phyloP scores from a whole-genome alignment of 1,140 invertebrate species.

The Tetramorium simillimum region DNA sequence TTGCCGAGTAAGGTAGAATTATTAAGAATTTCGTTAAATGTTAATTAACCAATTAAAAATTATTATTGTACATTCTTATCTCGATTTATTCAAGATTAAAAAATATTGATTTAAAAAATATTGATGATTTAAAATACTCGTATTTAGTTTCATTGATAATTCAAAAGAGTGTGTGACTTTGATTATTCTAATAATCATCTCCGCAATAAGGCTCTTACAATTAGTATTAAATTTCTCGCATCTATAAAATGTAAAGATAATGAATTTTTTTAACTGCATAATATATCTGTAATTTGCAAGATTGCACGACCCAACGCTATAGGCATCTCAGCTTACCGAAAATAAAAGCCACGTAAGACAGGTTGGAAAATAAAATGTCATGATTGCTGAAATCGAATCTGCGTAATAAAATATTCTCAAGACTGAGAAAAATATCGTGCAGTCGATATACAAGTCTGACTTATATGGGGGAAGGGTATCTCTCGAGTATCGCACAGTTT shows the following conservation, averaged over 20 bases:
- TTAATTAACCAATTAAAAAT: not conserved
- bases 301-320: not conserved
- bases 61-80: not conserved
- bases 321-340: constrained; percentile 25
- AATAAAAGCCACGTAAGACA: constrained; percentile 33
- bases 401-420: constrained; percentile 69
- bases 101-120: not conserved
- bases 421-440: constrained; percentile 54
- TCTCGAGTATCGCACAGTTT: constrained; percentile 51
- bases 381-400: constrained; percentile 62
- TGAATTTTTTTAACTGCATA: not conserved
- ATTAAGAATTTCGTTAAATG: no score
- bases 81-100: not conserved
- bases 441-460: constrained; percentile 36
- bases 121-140: not conserved
- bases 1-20: not conserved
- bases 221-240: not conserved
- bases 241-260: not conserved
- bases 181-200: not conserved
- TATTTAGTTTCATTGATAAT: not conserved
- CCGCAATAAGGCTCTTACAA: not conserved
- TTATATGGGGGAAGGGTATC: constrained; percentile 53
- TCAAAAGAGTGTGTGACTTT: not conserved
- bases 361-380: constrained; percentile 12
- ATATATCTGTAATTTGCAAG: constrained; percentile 1